Evolutionary conservation across 2,113 vertebrate genomes (phyloP).

Genomic region (Corapipo altera): DNA sequence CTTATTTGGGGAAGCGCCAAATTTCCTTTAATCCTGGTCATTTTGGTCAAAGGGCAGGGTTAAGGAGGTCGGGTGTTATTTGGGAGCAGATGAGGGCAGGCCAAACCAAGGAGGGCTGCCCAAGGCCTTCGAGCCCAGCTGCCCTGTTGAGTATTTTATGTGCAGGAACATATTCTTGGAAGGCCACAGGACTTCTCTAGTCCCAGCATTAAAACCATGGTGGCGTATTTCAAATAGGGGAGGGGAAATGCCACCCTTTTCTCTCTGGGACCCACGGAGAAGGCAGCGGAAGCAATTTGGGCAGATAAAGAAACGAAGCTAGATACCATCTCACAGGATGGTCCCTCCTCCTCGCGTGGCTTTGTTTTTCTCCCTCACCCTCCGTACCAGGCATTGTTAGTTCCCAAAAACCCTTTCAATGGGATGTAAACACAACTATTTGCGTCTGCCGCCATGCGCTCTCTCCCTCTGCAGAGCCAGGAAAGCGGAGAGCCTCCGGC

Average conservation of each 20-base stretch:
- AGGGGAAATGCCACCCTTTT: not conserved
- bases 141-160: not conserved
- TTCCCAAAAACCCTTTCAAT: constrained; percentile 50
- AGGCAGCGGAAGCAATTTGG: constrained; percentile 40
- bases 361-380: constrained; percentile 39
- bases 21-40: not conserved
- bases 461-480: not conserved
- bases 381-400: constrained; percentile 3
- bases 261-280: not conserved
- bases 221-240: not conserved
- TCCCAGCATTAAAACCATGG: not conserved
- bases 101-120: accelerated
- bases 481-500: not conserved
- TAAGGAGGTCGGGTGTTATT: not conserved
- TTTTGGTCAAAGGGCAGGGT: not conserved
- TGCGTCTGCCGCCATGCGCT: not conserved
- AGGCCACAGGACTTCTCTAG: not conserved
- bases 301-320: not conserved
- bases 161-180: not conserved
- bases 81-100: not conserved
- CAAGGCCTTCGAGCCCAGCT: not conserved
- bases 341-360: constrained; percentile 36
- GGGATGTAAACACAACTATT: constrained; percentile 56
- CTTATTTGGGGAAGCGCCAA: not conserved
- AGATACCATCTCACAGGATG: constrained; percentile 56